Base-by-base conservation (phyloP, 2,113 vertebrate genomes). In the Labrus mixtus region DNA sequence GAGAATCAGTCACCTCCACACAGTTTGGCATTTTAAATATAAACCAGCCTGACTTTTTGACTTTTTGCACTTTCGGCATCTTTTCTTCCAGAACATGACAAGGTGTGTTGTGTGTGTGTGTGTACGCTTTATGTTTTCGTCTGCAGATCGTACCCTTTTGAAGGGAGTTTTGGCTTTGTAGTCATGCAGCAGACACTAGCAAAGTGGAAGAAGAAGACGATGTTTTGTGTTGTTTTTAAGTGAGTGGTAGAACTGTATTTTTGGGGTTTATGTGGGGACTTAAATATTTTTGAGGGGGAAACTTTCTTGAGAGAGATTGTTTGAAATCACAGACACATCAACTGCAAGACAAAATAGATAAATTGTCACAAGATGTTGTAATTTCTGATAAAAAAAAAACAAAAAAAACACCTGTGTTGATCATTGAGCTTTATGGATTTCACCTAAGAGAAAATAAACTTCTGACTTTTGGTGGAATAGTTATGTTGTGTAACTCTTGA, bases 401-500 rank as follows among this genome's bases (percentile, higher is more conserved):
- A 6, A 33, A 6, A 6, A 46, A 46, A 46, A 46, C 5, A 1
- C 16, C 45, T 11, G 16, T 16, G 5, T 6, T 2, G 4, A 15
- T 19, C 15, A 17, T 6, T 8, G 1, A 6, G 15, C 13, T 15
- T 15, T 46, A 37, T n/a, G 8, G 71, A 83, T 84, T 86, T 58
- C 51, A 45, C 72, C 19, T 43, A 8, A 45, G 61, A 77, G 57
- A 63, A 78, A 77, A 76, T 12, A 9, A 0, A 25, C 33, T 12
- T 0, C 54, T 57, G 51, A 60, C 56, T 41, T 54, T 45, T 43
- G 70, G 51, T 5, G 39, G 36, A 25, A 66, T 46, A 22, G 59
- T 67, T 57, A 50, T 71, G 79, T 67, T 68, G 57, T 54, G 10
- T 20, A 68, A 23, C 53, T 53, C 74, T 56, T 82, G 78, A 73